phyloP scores from a whole-genome alignment of 2,888 invertebrate genomes.

The Cepaea hortensis region DNA sequence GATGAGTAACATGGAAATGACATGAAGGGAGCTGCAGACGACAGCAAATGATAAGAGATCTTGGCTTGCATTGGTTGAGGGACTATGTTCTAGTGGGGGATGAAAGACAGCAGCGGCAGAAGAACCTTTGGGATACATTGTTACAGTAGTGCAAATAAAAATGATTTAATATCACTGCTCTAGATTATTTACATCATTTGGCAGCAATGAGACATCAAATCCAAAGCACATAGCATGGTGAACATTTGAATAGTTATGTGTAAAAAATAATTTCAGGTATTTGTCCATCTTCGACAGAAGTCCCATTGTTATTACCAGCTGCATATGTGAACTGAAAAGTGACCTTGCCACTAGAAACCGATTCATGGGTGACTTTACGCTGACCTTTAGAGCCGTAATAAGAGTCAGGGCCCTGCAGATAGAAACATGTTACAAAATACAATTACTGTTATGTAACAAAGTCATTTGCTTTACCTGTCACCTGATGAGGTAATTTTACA shows the following conservation, averaged over 20 bases:
- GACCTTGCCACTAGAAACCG: slow-evolving; percentile 84
- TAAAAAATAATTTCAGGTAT: slow-evolving; percentile 92
- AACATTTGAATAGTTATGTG: slow-evolving; percentile 61
- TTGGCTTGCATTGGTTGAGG: no score
- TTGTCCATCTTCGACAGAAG: slow-evolving; percentile 90
- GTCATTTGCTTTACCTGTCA: neutral
- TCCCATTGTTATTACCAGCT: slow-evolving; percentile 90
- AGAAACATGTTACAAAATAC: neutral
- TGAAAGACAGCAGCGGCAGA: no score
- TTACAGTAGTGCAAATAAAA: no score
- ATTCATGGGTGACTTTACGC: slow-evolving; percentile 85
- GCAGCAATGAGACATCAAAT: neutral
- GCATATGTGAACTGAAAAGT: slow-evolving; percentile 89
- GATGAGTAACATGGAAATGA: no score
- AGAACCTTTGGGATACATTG: no score
- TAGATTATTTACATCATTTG: no score
- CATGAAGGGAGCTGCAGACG: no score
- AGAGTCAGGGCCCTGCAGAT: slow-evolving; percentile 86
- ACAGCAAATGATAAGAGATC: no score
- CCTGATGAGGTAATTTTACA: no score
- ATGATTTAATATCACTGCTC: no score
- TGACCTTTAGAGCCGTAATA: slow-evolving; percentile 90
- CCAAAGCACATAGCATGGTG: neutral
- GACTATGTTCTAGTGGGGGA: no score
- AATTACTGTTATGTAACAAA: neutral